phyloP scores from a whole-genome alignment of 2,113 vertebrate species.

The Poecile atricapillus region DNA sequence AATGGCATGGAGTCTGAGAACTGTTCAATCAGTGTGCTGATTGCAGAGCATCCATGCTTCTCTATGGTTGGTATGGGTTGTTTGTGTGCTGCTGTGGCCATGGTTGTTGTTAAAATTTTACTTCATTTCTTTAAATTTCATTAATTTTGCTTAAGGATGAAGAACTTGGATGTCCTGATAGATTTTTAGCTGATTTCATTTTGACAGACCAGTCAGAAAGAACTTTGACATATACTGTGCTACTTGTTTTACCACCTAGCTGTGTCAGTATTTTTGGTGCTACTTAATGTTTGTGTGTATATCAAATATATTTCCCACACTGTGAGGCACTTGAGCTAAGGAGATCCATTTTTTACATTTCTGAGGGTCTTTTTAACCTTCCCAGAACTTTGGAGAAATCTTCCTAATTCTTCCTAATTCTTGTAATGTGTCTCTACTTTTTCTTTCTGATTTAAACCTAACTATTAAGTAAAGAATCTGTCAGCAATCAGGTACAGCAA shows the following conservation, averaged over 20 bases:
- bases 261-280: not conserved
- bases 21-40: not conserved
- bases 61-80: not conserved
- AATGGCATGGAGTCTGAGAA: not conserved
- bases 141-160: not conserved
- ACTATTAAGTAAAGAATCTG: not conserved
- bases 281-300: not conserved
- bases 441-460: not conserved
- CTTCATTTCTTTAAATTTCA: not conserved
- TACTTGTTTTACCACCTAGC: not conserved
- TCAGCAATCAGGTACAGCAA: not conserved
- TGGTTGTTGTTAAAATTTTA: not conserved
- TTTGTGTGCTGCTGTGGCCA: not conserved
- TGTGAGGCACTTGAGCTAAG: not conserved
- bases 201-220: not conserved
- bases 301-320: not conserved
- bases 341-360: not conserved
- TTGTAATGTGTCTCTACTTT: not conserved
- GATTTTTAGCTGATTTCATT: not conserved
- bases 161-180: not conserved
- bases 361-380: not conserved
- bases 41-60: not conserved
- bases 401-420: not conserved
- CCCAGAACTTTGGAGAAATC: not conserved
- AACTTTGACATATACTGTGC: not conserved